Percentiles rank a stretch among this genome's conserved stretches.
These are phyloP conservation scores for Menidia menidia DNA, from an alignment of 2,797 vertebrate species.

Conservation along the genomic window DNA sequence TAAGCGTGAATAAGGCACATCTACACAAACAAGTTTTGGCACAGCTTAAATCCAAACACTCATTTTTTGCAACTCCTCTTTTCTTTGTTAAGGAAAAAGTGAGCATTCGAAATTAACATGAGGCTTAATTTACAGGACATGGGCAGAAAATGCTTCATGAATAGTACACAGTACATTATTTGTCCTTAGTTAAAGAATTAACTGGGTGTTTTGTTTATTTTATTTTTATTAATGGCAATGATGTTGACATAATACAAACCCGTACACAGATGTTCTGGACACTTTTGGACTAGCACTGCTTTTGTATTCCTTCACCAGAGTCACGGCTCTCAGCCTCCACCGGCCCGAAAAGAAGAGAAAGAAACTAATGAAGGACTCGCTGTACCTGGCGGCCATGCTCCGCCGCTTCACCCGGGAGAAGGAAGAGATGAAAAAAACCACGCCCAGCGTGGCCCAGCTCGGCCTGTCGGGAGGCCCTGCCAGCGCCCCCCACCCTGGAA, in stretches of 20 bases:
- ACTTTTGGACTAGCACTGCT: constrained; percentile 3
- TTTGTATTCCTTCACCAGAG: constrained; percentile 76
- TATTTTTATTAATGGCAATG: too few relatives aligned
- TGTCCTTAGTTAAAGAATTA: too few relatives aligned
- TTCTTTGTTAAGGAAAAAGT: not conserved
- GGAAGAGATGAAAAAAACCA: constrained; percentile 89
- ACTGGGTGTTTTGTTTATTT: too few relatives aligned
- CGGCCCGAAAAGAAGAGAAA: constrained; percentile 97
- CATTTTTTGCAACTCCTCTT: not conserved
- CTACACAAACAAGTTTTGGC: not conserved
- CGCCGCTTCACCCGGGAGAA: constrained; percentile 95
- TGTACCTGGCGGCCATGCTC: constrained; percentile 94
- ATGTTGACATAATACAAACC: too few relatives aligned
- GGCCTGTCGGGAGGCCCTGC: constrained; percentile 73
- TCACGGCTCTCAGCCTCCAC: constrained; percentile 81
- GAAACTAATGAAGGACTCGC: constrained; percentile 93
- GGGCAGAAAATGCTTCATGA: too few relatives aligned
- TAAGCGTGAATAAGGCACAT: not conserved
- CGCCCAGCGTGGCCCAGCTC: constrained; percentile 49
- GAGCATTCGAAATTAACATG: too few relatives aligned
- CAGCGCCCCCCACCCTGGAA: constrained; percentile 57
- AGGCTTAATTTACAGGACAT: too few relatives aligned
- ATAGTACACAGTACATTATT: too few relatives aligned
- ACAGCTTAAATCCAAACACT: not conserved
- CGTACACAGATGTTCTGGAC: not conserved